Percentiles rank a stretch among this genome's conserved stretches.
These are phyloP conservation scores for Brachionus asplanchnoidis DNA, from an alignment of 1,140 invertebrate species.

Conservation along the genomic window DNA sequence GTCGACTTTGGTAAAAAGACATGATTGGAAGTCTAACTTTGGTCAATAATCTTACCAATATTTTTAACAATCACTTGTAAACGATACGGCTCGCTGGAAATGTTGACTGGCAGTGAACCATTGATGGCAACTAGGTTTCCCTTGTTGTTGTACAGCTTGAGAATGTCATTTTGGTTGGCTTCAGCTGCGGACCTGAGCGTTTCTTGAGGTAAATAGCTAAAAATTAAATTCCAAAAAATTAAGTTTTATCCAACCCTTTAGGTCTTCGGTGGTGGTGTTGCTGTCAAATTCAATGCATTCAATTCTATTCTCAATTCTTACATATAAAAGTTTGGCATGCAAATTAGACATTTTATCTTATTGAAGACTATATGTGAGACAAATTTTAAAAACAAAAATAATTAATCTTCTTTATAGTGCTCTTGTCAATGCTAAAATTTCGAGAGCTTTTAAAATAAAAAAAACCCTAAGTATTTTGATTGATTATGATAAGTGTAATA, in stretches of 20 bases:
- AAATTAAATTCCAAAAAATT: background rate
- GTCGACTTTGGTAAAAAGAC: background rate
- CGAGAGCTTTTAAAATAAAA: background rate
- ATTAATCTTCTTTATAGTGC: background rate
- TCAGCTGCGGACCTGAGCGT: background rate
- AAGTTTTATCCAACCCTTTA: background rate
- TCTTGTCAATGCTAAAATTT: background rate
- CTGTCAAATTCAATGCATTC: slow-evolving; percentile 34
- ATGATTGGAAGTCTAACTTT: background rate
- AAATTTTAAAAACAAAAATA: background rate
- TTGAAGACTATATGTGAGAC: background rate
- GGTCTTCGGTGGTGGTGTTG: background rate
- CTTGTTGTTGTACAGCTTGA: slow-evolving; percentile 28
- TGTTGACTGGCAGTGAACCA: background rate
- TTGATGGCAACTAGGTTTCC: slow-evolving; percentile 35
- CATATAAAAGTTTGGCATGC: background rate
- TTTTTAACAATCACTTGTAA: slow-evolving; percentile 27
- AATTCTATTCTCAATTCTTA: slow-evolving; percentile 19
- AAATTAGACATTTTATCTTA: slow-evolving; percentile 4
- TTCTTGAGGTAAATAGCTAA: background rate
- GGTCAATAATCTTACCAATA: background rate
- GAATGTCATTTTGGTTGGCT: slow-evolving; percentile 13
- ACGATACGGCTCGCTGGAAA: background rate
- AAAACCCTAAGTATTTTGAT: slow-evolving; percentile 1
- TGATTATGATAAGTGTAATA: background rate